Percentiles rank a stretch among this genome's conserved stretches.
Conservation (phyloP, 2,113 vertebrate genomes). For the Pluvialis apricaria region DNA sequence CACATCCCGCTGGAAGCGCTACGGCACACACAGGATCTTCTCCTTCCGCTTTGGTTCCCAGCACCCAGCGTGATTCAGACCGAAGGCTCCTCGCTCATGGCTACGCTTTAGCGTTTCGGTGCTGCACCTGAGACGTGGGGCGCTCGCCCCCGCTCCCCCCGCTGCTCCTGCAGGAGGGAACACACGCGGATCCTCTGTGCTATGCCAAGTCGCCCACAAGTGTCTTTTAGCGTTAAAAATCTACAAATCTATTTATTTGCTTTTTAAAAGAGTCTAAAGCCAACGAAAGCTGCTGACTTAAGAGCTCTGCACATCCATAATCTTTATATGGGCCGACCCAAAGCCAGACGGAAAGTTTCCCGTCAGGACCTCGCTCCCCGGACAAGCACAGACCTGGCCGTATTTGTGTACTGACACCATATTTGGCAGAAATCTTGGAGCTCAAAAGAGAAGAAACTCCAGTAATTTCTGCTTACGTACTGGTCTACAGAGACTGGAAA, state of each 20-base stretch:
- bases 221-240: neutral
- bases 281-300: neutral
- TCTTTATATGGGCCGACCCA: neutral
- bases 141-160: neutral
- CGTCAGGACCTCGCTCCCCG: neutral
- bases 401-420: neutral
- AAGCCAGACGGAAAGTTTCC: neutral
- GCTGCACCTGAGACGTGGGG: neutral
- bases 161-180: neutral
- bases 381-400: slow-evolving; percentile 51
- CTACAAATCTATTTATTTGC: neutral
- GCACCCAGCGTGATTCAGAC: slow-evolving; percentile 46
- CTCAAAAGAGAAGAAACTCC: neutral
- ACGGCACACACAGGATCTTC: neutral
- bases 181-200: neutral
- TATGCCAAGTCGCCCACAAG: rapidly evolving
- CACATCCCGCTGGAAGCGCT: neutral
- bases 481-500: neutral
- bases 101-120: neutral
- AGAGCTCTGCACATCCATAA: neutral
- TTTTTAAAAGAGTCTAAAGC: neutral
- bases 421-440: neutral
- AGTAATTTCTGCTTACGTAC: neutral
- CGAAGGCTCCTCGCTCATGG: neutral
- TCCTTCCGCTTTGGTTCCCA: neutral